Base-by-base conservation (phyloP, 1,140 invertebrate species). In the Vanessa tameamea region DNA sequence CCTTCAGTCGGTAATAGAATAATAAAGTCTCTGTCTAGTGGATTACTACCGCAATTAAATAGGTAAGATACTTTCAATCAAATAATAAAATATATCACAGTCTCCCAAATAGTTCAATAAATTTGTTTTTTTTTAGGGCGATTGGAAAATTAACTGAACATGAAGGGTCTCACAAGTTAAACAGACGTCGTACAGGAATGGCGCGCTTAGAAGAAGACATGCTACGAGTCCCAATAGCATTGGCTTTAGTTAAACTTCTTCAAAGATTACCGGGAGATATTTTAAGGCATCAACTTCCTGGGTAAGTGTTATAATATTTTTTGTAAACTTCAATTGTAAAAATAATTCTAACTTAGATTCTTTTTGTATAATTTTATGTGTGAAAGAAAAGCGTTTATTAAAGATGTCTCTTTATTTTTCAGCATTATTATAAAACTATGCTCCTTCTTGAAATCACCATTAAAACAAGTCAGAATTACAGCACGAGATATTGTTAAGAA, bases 201-300 rank as follows among this genome's bases (percentile, higher is more conserved):
- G 95, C 95, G 43, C 93, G 94, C n/a, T 96, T 97, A 79, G 97
- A 99, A 82, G 96, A 98, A 77, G 98, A 99, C 85, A 96, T 99
- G 77, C 92, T 97, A 70, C 94, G 97, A 70, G 96, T 99, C 13
- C 98, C 99, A 0, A 96, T 99, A 78, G 98, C 98, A 1, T 90
- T 99, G 51, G 98, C 98, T 1, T 94, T 99, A 77, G 97, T 99
- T 0, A 99, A 99, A 86, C 85, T 99, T 23, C 86, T 99, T 13
- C 97, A 99, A 82, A 96, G 96, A 80, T 92, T 99, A 50, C 98
- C 98, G 0, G 92, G 94, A 76, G 90, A 94, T 73, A 89, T 97
- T 37, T 84, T 99, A 15, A 94, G 97, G 50, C 89, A 94, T 64
- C 96, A 98, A 92, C 89, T 99, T 50, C 96, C 97, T 43, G 95